Conservation (phyloP, 2,113 vertebrate species). For the Fulmarus glacialis region DNA sequence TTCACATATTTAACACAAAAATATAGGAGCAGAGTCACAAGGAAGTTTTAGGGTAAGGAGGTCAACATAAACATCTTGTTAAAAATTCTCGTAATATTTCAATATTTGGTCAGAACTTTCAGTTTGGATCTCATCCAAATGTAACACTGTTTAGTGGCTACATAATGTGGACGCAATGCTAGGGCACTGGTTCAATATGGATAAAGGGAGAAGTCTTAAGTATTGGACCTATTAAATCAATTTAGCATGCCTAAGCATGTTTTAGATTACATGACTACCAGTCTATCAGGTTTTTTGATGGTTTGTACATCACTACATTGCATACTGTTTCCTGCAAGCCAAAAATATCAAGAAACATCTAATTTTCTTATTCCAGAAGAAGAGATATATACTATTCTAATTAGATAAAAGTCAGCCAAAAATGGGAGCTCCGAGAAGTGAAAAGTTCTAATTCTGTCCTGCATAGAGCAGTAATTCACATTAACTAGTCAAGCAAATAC, state of each 20-base stretch:
- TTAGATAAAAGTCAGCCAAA: neutral
- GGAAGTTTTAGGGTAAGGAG: neutral
- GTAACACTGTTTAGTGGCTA: neutral
- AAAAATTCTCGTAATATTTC: neutral
- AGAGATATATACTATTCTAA: neutral
- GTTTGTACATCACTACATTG: neutral
- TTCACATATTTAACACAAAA: neutral
- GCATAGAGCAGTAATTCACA: neutral
- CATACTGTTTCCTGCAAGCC: neutral
- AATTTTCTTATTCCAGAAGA: neutral
- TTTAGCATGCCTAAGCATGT: neutral
- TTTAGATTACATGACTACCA: neutral
- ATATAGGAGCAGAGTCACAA: neutral
- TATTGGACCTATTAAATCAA: neutral
- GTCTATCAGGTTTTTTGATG: neutral
- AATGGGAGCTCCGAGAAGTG: neutral
- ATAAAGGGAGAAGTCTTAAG: neutral
- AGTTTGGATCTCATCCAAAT: neutral
- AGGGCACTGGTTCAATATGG: neutral
- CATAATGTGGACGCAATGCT: neutral
- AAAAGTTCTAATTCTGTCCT: neutral
- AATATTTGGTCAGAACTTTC: neutral
- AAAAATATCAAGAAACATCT: neutral
- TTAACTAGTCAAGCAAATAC: neutral
- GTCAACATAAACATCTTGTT: neutral